A percentile compares a stretch with the other conserved stretches of the same genome.
Evolutionary conservation across 2,797 vertebrate species (phyloP).

Genomic region (Poecilia gillii): DNA sequence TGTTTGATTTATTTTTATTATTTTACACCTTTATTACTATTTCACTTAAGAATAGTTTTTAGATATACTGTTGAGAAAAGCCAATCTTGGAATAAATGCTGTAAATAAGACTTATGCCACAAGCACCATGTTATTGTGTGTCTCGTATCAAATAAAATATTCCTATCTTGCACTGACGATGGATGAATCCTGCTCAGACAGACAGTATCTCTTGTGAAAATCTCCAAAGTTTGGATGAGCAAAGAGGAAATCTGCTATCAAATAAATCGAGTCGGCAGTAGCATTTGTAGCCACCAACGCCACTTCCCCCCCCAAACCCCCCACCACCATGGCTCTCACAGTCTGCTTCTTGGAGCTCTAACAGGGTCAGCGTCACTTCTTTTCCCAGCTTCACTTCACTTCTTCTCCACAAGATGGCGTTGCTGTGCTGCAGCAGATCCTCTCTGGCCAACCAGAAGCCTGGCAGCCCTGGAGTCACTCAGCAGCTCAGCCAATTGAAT

Average conservation of each 20-base stretch:
- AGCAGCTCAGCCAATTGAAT: constrained; percentile 57
- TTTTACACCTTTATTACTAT: no score
- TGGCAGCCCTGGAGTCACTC: constrained; percentile 48
- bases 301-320: no score
- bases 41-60: no score
- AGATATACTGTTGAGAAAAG: no score
- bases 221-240: background rate
- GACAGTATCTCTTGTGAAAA: background rate
- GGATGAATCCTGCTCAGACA: background rate
- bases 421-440: constrained; percentile 65
- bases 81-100: no score
- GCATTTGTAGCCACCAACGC: no score
- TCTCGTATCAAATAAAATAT: background rate
- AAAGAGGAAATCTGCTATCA: background rate
- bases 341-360: constrained; percentile 16
- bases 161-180: background rate
- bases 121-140: no score
- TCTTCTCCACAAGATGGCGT: constrained; percentile 76
- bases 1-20: no score
- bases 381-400: constrained; percentile 27
- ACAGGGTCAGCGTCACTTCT: constrained; percentile 6
- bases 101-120: no score
- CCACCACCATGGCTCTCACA: background rate
- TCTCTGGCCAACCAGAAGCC: constrained; percentile 50
- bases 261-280: background rate